Base-by-base conservation (phyloP, 2,797 vertebrate genomes). In the Cynodonichthys magdalenae region DNA sequence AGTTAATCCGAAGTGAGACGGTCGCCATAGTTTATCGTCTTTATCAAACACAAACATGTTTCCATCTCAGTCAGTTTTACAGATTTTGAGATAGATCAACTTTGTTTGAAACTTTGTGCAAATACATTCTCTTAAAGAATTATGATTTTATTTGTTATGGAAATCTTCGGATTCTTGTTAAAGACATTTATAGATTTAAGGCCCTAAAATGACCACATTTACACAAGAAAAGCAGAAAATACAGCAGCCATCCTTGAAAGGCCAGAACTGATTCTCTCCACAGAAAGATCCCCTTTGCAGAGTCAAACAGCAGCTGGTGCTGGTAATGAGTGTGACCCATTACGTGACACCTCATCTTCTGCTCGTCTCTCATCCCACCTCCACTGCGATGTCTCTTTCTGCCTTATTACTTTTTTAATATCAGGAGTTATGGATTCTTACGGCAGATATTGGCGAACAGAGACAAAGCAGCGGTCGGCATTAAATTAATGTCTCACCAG, bases 391-490 rank as follows among this genome's bases (percentile, higher is more conserved):
- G 60, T 52, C 59, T 65, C 46, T 69, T 63, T 49, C 74, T 47
- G 61, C 64, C 81, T 81, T 63, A 87, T 89, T 84, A 78, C 84
- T 87, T 85, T 88, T 87, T 87, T 88, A 89, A 88, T 89, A 89
- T 84, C 76, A 54, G 64, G 69, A 84, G 72, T 82, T 87, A 84
- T 84, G 84, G 84, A 87, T 86, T 82, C 62, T 48, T 72, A 66
- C 60, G 3, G 64, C 69, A 69, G 81, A 82, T 85, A 85, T 76
- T 76, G 76, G 78, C 15, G 65, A 77, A 76, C 67, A 41, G 79
- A 86, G 81, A 83, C 83, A 78, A 83, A 81, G 78, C 71, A 63
- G 69, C 64, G 52, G 74, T 76, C 75, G 58, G 79, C 87, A 77
- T 87, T 84, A 88, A 84, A 87, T 82, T 53, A 89, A 83, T 60